Base-by-base conservation (phyloP, 2,888 invertebrate genomes). In the Yponomeuta sedellus region DNA sequence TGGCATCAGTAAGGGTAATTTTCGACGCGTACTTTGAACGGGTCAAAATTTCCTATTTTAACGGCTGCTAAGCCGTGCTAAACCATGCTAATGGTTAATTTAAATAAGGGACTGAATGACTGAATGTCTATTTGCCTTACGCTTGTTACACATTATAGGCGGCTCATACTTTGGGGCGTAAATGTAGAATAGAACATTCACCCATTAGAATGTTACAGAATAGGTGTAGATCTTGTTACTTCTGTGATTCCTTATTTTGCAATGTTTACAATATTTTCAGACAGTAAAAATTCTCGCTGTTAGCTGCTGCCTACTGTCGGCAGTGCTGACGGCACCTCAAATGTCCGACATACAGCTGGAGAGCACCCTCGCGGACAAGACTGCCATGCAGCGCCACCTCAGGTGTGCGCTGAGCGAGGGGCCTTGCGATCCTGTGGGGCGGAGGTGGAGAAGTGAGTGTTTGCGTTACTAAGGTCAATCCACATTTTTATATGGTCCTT, bases 351-450 rank as follows among this genome's bases (percentile, higher is more conserved):
- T 92, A 8, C 93, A 94, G 72, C 81, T 95, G 67, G 94, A 95
- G 64, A 88, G 88, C 70, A 94, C 94, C 10, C 82, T 95, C 68
- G 92, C 89, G 69, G 95, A 95, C 76, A 92, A 91, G 73, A 88
- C 92, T 68, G 94, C 94, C 70, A 92, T 95, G 80, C 92, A 92
- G 78, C 88, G 94, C 66, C 95, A 95, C 77, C 87, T 95, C 69
- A 94, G 94, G 78, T 95, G 95, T 74, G 95, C 95, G 3, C 82
- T 94, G 5, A 94, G 94, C 6, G 94, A 95, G 81, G 95, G 93
- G 0, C 93, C 94, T 0, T 95, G 95, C 73, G 95, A 95, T 80
- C 93, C 93, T 1, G 93, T 95, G 16, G 95, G 95, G 34, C 92
- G 93, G 68, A 88, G 94, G 73, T 86, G 95, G 39, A 94, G 94